Base-by-base conservation (phyloP, 2,113 vertebrate genomes). In the Dolichallabes microphthalmus region DNA sequence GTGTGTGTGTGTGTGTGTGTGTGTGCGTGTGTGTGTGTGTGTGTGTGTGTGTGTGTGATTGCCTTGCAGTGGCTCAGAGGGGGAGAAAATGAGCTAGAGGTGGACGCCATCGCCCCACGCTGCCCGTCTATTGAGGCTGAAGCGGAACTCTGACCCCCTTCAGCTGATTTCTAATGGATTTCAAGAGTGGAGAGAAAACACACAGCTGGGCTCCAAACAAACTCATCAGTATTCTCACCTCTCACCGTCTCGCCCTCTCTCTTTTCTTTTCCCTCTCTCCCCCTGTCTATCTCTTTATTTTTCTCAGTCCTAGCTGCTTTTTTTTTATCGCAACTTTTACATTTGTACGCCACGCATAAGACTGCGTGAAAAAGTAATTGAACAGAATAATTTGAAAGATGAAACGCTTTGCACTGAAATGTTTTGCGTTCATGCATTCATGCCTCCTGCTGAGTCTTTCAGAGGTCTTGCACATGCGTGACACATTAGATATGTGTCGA, bases 81-180 rank as follows among this genome's bases (percentile, higher is more conserved):
- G 91, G 91, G 90, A 93, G 93, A 92, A 94, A 94, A 95, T 94
- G 90, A 94, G 93, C 92, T 93, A 92, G 92, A 93, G 92, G 93
- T 92, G 91, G 87, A 91, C 90, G 87, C 88, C 89, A 85, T 87
- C 84, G 89, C 90, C 91, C 89, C 71, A 55, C 91, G 89, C 89
- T 91, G 90, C 90, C 90, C 85, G 91, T 91, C 89, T 91, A 88
- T 91, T 87, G 86, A 90, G 89, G 90, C 85, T 82, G 87, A 91
- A 93, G 91, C 89, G 88, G 85, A 93, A 92, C 89, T 92, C 90
- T 94, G 93, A 94, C 92, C 93, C 91, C 92, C 87, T 82, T 82
- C 92, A 90, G 93, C 92, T 92, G 93, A 94, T 94, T 93, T 93
- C 92, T 94, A 93, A 94, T 94, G 92, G 94, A 93, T 94, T 94